Evolutionary conservation across 1,140 invertebrate genomes (phyloP).

Genomic region (Acromyrmex charruanus): DNA sequence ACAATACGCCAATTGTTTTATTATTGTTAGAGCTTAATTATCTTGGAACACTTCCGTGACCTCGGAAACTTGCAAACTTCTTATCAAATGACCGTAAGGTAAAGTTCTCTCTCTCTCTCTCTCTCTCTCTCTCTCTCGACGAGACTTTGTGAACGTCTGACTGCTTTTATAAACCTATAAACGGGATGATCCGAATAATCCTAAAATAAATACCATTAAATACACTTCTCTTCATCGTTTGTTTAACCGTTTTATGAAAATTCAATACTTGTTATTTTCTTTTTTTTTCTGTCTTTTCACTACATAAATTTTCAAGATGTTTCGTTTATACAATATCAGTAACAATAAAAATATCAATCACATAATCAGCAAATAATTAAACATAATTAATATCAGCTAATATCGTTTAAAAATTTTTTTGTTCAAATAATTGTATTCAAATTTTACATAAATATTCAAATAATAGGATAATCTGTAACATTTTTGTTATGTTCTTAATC

Average conservation of each 20-base stretch:
- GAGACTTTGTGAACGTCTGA: not conserved
- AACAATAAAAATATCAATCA: no score
- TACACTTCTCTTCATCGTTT: not conserved
- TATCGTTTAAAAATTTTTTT: no score
- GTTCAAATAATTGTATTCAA: no score
- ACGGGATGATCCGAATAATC: not conserved
- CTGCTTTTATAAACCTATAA: not conserved
- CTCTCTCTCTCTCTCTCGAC: not conserved
- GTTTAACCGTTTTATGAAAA: not conserved
- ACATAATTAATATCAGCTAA: no score
- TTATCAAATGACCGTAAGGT: constrained; percentile 59
- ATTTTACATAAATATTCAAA: no score
- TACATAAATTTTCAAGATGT: not conserved
- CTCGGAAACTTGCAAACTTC: not conserved
- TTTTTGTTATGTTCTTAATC: no score
- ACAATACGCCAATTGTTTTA: constrained; percentile 21
- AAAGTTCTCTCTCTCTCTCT: not conserved
- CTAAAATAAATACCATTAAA: not conserved
- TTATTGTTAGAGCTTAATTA: not conserved
- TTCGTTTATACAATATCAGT: no score
- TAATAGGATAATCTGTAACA: no score
- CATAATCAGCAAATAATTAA: no score
- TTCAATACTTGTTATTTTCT: not conserved
- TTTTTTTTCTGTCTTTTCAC: not conserved
- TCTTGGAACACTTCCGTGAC: not conserved